Conservation (phyloP, 1,140 invertebrate species). For the Heliconius himera region DNA sequence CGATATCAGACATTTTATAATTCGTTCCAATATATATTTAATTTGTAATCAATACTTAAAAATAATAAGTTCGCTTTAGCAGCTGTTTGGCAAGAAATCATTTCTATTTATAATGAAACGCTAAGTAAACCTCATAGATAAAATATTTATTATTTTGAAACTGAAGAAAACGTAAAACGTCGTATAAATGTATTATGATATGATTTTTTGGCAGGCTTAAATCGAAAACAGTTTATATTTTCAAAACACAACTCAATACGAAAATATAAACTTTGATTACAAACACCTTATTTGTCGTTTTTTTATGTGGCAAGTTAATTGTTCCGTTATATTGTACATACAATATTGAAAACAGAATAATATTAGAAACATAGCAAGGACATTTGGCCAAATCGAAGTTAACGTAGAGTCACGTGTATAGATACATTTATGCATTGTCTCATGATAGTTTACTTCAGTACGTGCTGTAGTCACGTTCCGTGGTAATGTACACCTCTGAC, state of each 20-base stretch:
- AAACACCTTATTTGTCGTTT: conserved; percentile 13
- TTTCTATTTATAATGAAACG: conserved; percentile 24
- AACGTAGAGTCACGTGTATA: conserved; percentile 39
- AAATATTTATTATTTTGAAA: conserved; percentile 12
- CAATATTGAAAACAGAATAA: conserved; percentile 35
- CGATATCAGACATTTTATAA: background rate
- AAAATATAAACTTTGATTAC: conserved; percentile 21
- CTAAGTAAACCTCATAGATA: conserved; percentile 26
- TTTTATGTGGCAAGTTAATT: conserved; percentile 22
- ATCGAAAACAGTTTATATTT: conserved; percentile 24
- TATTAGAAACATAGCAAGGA: conserved; percentile 33
- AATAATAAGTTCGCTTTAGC: conserved; percentile 23
- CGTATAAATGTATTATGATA: conserved; percentile 24
- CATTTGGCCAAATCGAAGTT: conserved; percentile 31
- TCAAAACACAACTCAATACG: conserved; percentile 20
- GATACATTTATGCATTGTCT: conserved; percentile 46
- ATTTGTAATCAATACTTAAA: conserved; percentile 17
- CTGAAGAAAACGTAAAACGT: conserved; percentile 17
- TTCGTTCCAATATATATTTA: background rate
- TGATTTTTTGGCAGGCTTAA: background rate
- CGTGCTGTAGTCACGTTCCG: conserved; percentile 68
- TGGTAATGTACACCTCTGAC: conserved; percentile 32
- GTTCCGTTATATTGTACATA: conserved; percentile 18
- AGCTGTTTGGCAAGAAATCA: conserved; percentile 26
- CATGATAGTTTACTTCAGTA: conserved; percentile 56